Base-by-base conservation (phyloP, 2,888 invertebrate species). In the Lepidochrysops patricia region DNA sequence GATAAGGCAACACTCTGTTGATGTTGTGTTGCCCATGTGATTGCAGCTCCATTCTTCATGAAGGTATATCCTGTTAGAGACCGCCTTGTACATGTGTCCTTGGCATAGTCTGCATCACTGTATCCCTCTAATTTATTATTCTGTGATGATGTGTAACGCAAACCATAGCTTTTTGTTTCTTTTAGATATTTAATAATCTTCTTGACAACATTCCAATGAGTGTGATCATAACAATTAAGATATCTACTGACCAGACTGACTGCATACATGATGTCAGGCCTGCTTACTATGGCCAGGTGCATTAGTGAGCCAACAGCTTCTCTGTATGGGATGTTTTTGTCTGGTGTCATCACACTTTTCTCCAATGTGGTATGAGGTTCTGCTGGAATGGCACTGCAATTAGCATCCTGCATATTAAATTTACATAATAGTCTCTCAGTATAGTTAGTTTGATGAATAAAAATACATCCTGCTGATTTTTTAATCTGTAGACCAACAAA, bases 71-170 rank as follows among this genome's bases (percentile, higher is more conserved):
- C 48, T 9, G 52, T 61, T 1, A 57, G 4, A 13, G 60, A 63
- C 12, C 58, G 35, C 2, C 60, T 7, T 15, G 50, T 61, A 5
- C 15, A 26, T 0, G 19, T 19, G 37, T 64, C 65, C 34, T 63
- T 64, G 0, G 69, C 69, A 62, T 60, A 67, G 15, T 64, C 66
- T 13, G 65, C 58, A 58, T 68, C 65, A 60, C 64, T 63, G 32
- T 62, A 67, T 6, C 63, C 64, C 29, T 19, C 29, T 9, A 60
- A 4, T 27, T 15, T 29, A 12, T 12, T 4, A 12, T 9, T 25
- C 25, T 50, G 23, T 2, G 25, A n/a, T 15, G 2, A 13, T 15
- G 26, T 15, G 43, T 61, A 61, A n/a, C 13, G 49, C 25, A 62
- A 3, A 9, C 32, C 63, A 58, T 56, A 62, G 7, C 59, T 35